These are phyloP conservation scores for Anolis apletophallus DNA, from an alignment of 2,797 vertebrate genomes.

Conservation along the genomic window DNA sequence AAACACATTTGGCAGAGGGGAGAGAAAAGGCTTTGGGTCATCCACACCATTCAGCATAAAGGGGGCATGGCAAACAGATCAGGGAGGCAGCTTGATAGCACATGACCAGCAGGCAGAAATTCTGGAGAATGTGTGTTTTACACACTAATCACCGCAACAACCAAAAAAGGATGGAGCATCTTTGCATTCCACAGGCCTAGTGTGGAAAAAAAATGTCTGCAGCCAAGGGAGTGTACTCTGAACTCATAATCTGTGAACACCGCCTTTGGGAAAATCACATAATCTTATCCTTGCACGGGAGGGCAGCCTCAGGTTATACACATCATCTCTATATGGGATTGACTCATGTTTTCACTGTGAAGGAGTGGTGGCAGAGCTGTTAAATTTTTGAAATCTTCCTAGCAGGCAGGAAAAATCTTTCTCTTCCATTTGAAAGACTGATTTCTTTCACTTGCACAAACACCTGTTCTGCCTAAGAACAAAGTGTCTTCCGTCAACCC, in stretches of 20 bases:
- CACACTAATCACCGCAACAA: not conserved
- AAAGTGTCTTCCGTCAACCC: too few relatives aligned
- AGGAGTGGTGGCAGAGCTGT: not conserved
- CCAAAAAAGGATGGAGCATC: not conserved
- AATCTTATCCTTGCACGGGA: conserved; percentile 29
- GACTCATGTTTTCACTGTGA: conserved; percentile 37
- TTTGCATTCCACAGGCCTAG: not conserved
- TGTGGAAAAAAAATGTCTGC: not conserved
- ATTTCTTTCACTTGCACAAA: not conserved
- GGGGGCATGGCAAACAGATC: not conserved
- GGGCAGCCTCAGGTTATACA: not conserved
- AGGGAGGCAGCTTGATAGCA: not conserved
- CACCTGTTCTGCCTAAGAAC: fast-evolving
- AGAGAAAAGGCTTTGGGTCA: not conserved
- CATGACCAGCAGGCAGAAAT: not conserved
- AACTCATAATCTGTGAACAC: not conserved
- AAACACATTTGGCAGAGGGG: not conserved
- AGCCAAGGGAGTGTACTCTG: not conserved
- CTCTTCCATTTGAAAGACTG: not conserved
- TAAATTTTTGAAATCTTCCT: conserved; percentile 24
- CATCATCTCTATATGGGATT: conserved; percentile 8
- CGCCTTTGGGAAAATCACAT: conserved; percentile 7
- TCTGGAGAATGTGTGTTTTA: not conserved
- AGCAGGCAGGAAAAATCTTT: conserved; percentile 42
- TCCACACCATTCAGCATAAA: not conserved